phyloP scores from a whole-genome alignment of 2,113 vertebrate genomes.

The Alligator sinensis region DNA sequence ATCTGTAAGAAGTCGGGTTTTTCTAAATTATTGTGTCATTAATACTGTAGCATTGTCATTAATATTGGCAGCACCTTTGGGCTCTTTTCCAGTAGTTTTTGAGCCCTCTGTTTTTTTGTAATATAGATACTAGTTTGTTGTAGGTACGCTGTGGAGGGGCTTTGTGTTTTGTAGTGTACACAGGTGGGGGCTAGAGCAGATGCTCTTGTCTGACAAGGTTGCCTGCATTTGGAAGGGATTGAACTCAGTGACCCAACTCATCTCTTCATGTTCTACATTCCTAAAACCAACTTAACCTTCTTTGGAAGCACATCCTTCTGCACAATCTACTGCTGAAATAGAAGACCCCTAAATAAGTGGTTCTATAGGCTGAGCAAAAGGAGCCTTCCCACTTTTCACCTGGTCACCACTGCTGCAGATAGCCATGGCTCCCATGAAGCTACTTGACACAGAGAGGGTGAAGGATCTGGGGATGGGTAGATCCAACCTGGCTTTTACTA shows the following conservation, averaged over 20 bases:
- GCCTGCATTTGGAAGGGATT: too few relatives aligned
- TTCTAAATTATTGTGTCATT: background rate
- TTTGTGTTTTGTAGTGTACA: too few relatives aligned
- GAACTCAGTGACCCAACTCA: too few relatives aligned
- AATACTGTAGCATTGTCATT: background rate
- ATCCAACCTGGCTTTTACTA: background rate
- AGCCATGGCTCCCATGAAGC: background rate
- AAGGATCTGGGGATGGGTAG: background rate
- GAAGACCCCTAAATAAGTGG: rapidly evolving
- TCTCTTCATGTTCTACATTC: too few relatives aligned
- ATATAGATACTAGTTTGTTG: too few relatives aligned
- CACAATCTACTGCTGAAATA: background rate
- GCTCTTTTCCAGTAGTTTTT: too few relatives aligned
- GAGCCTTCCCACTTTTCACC: background rate
- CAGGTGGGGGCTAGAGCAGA: too few relatives aligned
- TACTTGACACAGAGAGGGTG: background rate
- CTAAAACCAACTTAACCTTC: background rate
- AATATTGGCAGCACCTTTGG: too few relatives aligned
- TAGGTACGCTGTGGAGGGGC: too few relatives aligned
- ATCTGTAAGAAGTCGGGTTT: background rate
- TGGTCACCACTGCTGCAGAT: background rate
- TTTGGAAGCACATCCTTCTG: background rate
- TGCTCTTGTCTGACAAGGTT: too few relatives aligned
- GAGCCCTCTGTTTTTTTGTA: too few relatives aligned
- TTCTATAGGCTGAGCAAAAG: background rate